phyloP scores from a whole-genome alignment of 2,888 invertebrate genomes.

The Aphidoletes aphidimyza region DNA sequence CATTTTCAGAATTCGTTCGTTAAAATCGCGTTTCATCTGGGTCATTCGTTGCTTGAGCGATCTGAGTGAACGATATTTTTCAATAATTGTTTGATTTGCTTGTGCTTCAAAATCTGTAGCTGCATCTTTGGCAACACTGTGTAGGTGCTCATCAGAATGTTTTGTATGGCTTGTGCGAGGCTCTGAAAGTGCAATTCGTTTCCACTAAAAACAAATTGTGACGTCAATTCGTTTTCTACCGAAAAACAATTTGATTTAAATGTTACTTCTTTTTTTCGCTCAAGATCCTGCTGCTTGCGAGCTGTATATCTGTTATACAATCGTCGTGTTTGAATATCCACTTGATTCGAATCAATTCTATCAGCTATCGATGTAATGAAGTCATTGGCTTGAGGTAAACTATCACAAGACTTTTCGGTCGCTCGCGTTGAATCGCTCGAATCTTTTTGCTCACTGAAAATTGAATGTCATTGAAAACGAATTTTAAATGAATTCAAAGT shows the following conservation, averaged over 20 bases:
- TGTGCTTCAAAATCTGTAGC: not conserved
- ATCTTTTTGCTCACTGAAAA: not conserved
- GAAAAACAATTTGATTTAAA: not conserved
- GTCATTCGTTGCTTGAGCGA: not conserved
- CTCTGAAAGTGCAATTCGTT: not conserved
- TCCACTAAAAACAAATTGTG: not conserved
- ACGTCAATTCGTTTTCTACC: too few relatives aligned
- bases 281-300: not conserved
- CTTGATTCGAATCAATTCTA: not conserved
- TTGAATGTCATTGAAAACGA: not conserved
- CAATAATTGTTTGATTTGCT: not conserved
- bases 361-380: not conserved
- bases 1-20: conserved; percentile 58
- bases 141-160: not conserved
- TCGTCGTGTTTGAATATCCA: not conserved
- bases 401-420: not conserved
- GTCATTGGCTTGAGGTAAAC: not conserved
- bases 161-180: not conserved
- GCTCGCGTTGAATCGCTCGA: not conserved
- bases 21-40: not conserved
- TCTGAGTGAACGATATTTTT: not conserved
- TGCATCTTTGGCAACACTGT: not conserved
- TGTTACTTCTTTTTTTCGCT: not conserved
- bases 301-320: conserved; percentile 13
- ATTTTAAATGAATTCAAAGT: not conserved